Evolutionary conservation across 2,113 vertebrate genomes (phyloP).

Genomic region (Anarhynchus alexandrinus): DNA sequence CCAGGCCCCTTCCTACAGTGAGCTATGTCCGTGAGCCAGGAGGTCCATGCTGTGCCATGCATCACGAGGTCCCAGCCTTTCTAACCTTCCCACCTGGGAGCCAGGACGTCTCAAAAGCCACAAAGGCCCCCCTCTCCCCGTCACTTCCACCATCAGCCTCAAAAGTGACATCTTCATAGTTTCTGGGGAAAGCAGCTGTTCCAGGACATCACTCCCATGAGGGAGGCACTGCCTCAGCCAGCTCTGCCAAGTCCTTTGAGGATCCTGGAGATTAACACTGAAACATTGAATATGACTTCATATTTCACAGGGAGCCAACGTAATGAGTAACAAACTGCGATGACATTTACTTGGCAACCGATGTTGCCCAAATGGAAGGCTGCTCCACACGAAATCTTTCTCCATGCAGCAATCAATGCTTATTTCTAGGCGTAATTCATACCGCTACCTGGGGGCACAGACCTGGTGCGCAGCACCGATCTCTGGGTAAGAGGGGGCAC

Average conservation of each 20-base stretch:
- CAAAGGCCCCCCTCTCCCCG: neutral
- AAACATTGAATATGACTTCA: neutral
- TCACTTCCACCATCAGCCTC: neutral
- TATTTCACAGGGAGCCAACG: neutral
- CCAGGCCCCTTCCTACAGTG: neutral
- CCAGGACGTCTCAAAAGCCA: neutral
- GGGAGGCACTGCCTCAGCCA: neutral
- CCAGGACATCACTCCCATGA: neutral
- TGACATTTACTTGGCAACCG: neutral
- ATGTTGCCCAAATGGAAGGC: neutral
- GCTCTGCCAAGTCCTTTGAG: neutral
- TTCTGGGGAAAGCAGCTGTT: constrained; percentile 30
- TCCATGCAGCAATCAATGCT: neutral
- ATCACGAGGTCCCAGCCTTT: neutral
- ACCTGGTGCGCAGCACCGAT: neutral
- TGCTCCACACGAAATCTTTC: neutral
- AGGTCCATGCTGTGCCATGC: rapidly evolving
- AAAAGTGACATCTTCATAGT: neutral
- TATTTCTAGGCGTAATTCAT: neutral
- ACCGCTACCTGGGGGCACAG: neutral
- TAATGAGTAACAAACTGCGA: neutral
- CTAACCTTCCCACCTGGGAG: neutral
- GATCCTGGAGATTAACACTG: neutral
- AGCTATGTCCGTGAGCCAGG: neutral
- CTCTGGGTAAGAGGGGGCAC: neutral